Base-by-base conservation (phyloP, 2,888 invertebrate genomes). In the Lepidochrysops patricia region DNA sequence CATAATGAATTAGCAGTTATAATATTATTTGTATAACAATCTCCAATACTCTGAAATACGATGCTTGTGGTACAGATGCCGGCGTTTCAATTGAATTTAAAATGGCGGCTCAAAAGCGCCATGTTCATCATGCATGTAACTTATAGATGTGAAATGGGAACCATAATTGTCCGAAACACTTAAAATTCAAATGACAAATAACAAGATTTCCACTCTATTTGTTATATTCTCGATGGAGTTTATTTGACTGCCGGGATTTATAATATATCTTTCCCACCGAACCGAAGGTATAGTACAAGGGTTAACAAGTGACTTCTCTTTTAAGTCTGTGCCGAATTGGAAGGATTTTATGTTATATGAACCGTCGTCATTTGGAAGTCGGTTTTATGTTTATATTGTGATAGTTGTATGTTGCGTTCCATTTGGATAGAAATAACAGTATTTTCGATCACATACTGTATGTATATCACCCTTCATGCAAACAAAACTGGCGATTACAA, bases 231-330 rank as follows among this genome's bases (percentile, higher is more conserved):
- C n/a, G n/a, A n/a, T n/a, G n/a, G n/a, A n/a, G n/a, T n/a, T n/a
- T n/a, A n/a, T n/a, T n/a, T n/a, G n/a, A n/a, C n/a, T n/a, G 43
- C 43, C 43, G 19, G 19, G 29, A n/a, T 12, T 4, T 67, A 68
- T 70, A 72, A 71, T 69, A 71, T 72, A 74, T 72, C 72, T 72
- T 70, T 65, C 82, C 82, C 82, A 82, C 83, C 82, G 83, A 81
- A 69, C 62, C 67, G 60, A 62, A 67, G 60, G 67, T 66, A 66
- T 58, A 64, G 59, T 59, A 52, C 59, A 59, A 59, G 48, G 29
- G 29, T 25, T 23, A 34, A 32, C 26, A 25, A 32, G 32, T 58
- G 3, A 32, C 23, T 49, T 26, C 25, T 34, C 35, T 52, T 57
- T 15, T 52, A 37, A 37, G 52, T 37, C 26, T 52, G 59, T 52